Evolutionary conservation across 2,888 invertebrate genomes (phyloP).

Genomic region (Anthrax anthrax): DNA sequence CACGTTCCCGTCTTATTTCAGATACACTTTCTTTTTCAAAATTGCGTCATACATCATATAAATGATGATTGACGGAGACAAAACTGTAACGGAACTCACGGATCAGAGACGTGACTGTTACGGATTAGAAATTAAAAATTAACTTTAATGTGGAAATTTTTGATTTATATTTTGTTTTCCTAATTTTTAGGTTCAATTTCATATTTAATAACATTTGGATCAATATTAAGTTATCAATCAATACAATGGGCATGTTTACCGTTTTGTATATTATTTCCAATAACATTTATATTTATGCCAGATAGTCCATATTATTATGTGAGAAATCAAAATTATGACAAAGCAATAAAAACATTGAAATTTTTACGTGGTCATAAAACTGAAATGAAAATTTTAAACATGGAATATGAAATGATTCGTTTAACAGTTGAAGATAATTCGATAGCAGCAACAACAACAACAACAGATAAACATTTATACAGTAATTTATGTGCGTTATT

Average conservation of each 20-base stretch:
- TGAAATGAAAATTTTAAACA: background rate
- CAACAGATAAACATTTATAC: background rate
- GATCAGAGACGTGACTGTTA: no score
- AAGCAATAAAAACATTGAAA: constrained; percentile 38
- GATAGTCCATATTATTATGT: constrained; percentile 58
- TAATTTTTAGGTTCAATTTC: background rate
- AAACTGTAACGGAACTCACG: no score
- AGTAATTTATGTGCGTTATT: background rate
- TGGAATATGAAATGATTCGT: background rate
- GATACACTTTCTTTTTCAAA: no score
- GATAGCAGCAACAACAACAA: background rate
- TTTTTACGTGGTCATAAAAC: background rate
- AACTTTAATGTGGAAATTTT: no score
- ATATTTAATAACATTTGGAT: constrained; percentile 43
- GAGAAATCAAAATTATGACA: constrained; percentile 37
- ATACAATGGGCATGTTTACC: constrained; percentile 45
- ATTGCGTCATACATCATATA: no score
- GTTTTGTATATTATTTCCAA: constrained; percentile 27
- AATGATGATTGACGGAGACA: no score
- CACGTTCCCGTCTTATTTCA: no score
- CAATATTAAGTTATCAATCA: constrained; percentile 44
- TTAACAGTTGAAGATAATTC: background rate
- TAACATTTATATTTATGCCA: constrained; percentile 48
- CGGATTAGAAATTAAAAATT: no score
- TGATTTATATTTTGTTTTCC: no score